A percentile compares a stretch with the other conserved stretches of the same genome.
Conservation (phyloP, 2,888 invertebrate genomes). For the Heliconius hortense region DNA sequence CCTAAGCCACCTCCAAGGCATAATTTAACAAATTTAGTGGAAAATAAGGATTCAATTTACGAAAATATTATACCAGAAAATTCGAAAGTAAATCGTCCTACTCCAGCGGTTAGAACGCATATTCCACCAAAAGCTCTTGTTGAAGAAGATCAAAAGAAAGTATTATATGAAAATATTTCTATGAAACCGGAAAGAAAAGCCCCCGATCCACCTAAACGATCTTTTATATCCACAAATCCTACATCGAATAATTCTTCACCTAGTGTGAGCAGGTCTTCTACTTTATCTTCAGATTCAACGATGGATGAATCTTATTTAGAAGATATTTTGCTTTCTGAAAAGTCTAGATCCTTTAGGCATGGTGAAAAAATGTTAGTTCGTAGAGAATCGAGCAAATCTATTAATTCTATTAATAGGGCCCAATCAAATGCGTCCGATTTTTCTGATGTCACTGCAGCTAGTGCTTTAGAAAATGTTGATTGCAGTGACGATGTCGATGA, state of each 20-base stretch:
- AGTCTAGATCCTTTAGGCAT: conserved; percentile 74
- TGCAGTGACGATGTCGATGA: conserved; percentile 65
- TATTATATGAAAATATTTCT: conserved; percentile 69
- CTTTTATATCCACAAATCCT: conserved; percentile 48
- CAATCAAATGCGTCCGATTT: conserved; percentile 66
- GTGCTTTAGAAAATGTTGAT: conserved; percentile 76
- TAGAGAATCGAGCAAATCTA: conserved; percentile 54
- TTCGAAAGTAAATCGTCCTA: conserved; percentile 53
- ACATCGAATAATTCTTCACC: conserved; percentile 52
- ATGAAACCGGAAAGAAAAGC: conserved; percentile 53
- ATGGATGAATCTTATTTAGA: conserved; percentile 74
- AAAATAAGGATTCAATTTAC: conserved; percentile 59
- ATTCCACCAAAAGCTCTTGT: conserved; percentile 56
- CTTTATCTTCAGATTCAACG: conserved; percentile 71
- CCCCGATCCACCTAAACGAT: conserved; percentile 64
- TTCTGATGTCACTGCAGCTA: conserved; percentile 68
- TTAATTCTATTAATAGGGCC: conserved; percentile 54
- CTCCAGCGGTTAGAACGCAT: conserved; percentile 67
- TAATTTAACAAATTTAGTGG: conserved; percentile 46
- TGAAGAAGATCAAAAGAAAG: conserved; percentile 53
- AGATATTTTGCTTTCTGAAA: conserved; percentile 73
- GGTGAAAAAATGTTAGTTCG: conserved; percentile 51
- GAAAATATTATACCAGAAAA: conserved; percentile 62
- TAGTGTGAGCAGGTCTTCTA: conserved; percentile 63
- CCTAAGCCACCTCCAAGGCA: conserved; percentile 68